phyloP scores from a whole-genome alignment of 2,113 vertebrate species.

The Actinemys pallida region DNA sequence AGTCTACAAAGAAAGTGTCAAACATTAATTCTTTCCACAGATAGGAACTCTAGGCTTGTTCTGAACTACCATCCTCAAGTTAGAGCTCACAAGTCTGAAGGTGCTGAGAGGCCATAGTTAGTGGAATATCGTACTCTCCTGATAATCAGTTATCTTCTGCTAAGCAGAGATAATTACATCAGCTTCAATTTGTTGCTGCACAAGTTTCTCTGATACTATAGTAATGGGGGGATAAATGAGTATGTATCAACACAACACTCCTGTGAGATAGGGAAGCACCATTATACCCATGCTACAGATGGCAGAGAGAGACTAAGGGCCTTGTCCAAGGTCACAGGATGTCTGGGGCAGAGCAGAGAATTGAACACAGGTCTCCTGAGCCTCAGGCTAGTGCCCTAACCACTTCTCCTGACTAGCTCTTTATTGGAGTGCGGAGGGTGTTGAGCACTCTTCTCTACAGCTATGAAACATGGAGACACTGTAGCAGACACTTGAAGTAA shows the following conservation, averaged over 20 bases:
- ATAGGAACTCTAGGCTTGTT: too few relatives aligned
- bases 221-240: neutral
- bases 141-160: neutral
- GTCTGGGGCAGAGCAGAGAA: neutral
- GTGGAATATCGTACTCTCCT: neutral
- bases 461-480: neutral
- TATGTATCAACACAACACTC: neutral
- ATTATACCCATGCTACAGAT: neutral
- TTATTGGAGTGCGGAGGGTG: neutral
- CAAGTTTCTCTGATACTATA: neutral
- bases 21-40: neutral
- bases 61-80: neutral
- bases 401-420: neutral
- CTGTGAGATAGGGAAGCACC: neutral
- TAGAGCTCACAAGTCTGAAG: neutral
- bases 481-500: neutral
- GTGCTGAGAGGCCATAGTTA: neutral
- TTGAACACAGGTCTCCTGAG: neutral
- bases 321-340: neutral
- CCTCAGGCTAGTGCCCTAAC: neutral
- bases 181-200: neutral
- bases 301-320: too few relatives aligned
- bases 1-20: slow-evolving; percentile 84
- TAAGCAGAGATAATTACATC: too few relatives aligned
- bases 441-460: neutral